Evolutionary conservation across 2,113 vertebrate species (phyloP), one percentile per base, ranked within the genome.

Genomic region (Nothoprocta perdicaria): DNA sequence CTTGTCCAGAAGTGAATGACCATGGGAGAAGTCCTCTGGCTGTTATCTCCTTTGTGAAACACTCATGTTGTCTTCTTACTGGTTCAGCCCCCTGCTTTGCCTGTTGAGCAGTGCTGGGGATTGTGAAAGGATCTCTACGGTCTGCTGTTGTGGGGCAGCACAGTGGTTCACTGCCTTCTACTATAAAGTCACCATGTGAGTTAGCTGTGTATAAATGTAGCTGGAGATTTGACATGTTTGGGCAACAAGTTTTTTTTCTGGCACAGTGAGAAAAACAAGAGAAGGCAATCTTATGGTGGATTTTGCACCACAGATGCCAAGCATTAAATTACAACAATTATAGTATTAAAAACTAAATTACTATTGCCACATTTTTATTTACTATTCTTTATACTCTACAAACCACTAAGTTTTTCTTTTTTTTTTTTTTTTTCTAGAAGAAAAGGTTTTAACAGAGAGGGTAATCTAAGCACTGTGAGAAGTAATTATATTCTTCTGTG

Each of bases 391-490:
- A 95, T 93, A 81, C 53, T 91, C 79, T 79, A 50, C 86, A 45
- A 94, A 69, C 57, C 93, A 88, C 58, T 93, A 92, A 93, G 78
- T 15, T 46, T 46, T 38, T 38, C 35, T 38, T 38, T 38, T 38
- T 38, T 38, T 35, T 43, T 10, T 19, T 48, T 48, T 83, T 94
- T 95, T 95, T 97, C 67, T 45, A 76, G 73, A 96, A 95, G 72
- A 95, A 97, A 93, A 81, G 55, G 38, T 88, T 92, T 96, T 94
- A 81, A 97, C 90, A 75, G 61, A 88, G 60, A 84, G 63, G 45
- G 55, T 92, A 95, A 93, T 96, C 58, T 91, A 85, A 95, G 53
- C 88, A 35, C 68, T 87, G 65, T 87, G 75, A 84, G 86, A 96
- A 94, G 82, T 73, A 96, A 73, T 94, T 95, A 63, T 74, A 55